Evolutionary conservation across 2,797 vertebrate species (phyloP).

Genomic region (Megalops cyprinoides): DNA sequence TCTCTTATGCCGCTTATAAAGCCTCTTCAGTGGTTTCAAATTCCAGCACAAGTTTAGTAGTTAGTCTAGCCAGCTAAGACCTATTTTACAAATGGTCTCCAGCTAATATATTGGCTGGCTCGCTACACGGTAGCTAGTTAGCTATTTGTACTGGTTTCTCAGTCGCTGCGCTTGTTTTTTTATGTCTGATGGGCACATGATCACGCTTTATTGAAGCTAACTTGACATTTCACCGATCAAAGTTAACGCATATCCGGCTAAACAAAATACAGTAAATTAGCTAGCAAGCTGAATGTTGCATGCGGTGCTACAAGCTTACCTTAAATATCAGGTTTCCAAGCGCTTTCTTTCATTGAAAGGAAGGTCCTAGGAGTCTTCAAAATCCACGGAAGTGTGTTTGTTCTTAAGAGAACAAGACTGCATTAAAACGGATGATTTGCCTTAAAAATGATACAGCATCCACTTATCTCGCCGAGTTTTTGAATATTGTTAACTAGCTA

Average conservation of each 20-base stretch:
- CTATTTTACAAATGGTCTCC: neutral
- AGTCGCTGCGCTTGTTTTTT: no score
- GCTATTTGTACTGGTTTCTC: neutral
- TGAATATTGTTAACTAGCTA: constrained; percentile 4
- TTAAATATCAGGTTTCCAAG: constrained; percentile 24
- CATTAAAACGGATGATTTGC: neutral
- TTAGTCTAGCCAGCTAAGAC: no score
- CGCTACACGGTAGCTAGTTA: neutral
- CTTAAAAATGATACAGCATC: neutral
- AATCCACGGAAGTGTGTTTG: constrained; percentile 30
- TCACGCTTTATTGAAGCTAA: no score
- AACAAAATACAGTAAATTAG: neutral
- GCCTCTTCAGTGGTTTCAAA: constrained; percentile 3
- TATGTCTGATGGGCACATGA: neutral
- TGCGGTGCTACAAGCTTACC: no score
- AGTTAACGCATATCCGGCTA: neutral
- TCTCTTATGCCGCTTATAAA: neutral
- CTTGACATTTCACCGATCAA: no score
- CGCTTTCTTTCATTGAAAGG: constrained; percentile 37
- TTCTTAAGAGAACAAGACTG: constrained; percentile 20
- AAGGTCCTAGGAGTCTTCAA: constrained; percentile 18
- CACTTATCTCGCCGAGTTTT: neutral
- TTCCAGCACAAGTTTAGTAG: constrained; percentile 16
- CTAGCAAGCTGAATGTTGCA: no score
- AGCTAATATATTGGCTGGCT: neutral